Evolutionary conservation across 1,140 invertebrate genomes (phyloP).

Genomic region (Papilio aristodemus): DNA sequence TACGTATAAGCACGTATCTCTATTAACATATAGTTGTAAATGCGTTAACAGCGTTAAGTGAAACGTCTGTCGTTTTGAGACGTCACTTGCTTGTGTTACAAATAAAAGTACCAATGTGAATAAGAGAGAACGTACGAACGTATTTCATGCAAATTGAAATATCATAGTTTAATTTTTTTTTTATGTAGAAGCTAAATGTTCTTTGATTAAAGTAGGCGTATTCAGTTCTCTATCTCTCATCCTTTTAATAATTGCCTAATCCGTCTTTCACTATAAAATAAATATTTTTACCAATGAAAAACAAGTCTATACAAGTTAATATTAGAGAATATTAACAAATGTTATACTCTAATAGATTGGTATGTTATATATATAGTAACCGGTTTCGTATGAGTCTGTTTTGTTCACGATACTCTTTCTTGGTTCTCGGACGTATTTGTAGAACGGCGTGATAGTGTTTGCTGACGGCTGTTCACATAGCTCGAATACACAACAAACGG

Average conservation of each 20-base stretch:
- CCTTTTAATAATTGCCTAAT: too few species aligned
- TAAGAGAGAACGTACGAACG: background rate
- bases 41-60: constrained; percentile 22
- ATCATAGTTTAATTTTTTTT: background rate
- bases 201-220: background rate
- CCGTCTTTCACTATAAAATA: background rate
- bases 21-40: constrained; percentile 24
- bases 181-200: background rate
- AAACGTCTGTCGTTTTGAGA: constrained; percentile 3
- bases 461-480: constrained; percentile 45
- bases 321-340: background rate
- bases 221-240: background rate
- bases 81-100: constrained; percentile 27
- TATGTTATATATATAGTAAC: background rate
- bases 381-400: constrained; percentile 24
- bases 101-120: constrained; percentile 9
- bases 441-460: constrained; percentile 53
- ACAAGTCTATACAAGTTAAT: background rate
- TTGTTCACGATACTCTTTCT: constrained; percentile 12
- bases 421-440: constrained; percentile 40
- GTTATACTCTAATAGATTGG: background rate
- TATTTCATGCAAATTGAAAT: background rate
- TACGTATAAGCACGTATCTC: constrained; percentile 9
- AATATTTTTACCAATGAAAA: background rate
- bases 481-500: constrained; percentile 30